A percentile compares a stretch with the other conserved stretches of the same genome.
These are phyloP conservation scores for Gila orcuttii DNA, from an alignment of 2,113 vertebrate species.

Conservation along the genomic window DNA sequence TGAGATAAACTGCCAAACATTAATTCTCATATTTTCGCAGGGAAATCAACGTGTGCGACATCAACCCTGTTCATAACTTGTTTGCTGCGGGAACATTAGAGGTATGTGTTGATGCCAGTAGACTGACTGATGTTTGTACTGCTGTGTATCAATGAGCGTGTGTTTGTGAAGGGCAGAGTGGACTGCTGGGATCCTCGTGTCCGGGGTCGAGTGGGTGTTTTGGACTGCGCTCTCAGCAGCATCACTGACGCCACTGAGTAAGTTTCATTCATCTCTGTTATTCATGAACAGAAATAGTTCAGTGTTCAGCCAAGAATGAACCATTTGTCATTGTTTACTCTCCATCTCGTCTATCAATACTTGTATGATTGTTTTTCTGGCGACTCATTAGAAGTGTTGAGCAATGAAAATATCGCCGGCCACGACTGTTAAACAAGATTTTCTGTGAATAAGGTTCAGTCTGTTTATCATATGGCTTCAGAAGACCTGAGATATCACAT, in stretches of 20 bases:
- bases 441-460: not conserved
- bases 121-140: not conserved
- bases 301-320: not conserved
- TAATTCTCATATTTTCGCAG: conserved; percentile 65
- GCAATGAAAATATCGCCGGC: not conserved
- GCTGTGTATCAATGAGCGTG: conserved; percentile 33
- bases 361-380: not conserved
- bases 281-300: not conserved
- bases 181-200: conserved; percentile 97
- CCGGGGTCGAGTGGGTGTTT: conserved; percentile 82
- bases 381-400: too few relatives aligned
- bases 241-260: conserved; percentile 88
- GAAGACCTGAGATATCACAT: too few relatives aligned
- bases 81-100: conserved; percentile 90
- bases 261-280: conserved; percentile 62
- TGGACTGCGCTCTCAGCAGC: conserved; percentile 93
- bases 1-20: not conserved
- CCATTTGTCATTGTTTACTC: not conserved
- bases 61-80: conserved; percentile 90
- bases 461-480: too few relatives aligned
- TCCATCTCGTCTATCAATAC: not conserved
- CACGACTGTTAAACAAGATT: not conserved
- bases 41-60: conserved; percentile 92
- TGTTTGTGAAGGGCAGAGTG: conserved; percentile 83
- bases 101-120: conserved; percentile 71